A percentile compares a stretch with the other conserved stretches of the same genome.
Evolutionary conservation across 1,140 invertebrate genomes (phyloP).

Genomic region (Papilio polytes): DNA sequence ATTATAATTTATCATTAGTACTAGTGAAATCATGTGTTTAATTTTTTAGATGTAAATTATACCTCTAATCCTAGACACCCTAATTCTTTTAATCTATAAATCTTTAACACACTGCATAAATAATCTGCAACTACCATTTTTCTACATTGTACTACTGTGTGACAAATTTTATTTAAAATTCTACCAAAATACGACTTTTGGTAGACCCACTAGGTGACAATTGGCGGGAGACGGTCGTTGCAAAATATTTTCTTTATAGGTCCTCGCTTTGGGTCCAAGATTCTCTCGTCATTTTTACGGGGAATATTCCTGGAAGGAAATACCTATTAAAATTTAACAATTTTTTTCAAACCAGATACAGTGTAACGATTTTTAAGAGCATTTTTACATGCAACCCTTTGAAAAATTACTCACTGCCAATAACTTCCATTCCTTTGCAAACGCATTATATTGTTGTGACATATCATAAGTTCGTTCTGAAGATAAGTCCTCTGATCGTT

Average conservation of each 20-base stretch:
- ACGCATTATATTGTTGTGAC: conserved; percentile 76
- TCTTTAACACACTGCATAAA: not conserved
- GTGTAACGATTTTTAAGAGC: conserved; percentile 32
- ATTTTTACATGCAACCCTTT: not conserved
- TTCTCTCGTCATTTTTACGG: conserved; percentile 72
- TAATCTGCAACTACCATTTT: not conserved
- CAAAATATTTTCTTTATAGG: conserved; percentile 76
- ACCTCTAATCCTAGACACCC: not conserved
- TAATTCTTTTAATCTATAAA: not conserved
- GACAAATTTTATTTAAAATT: not conserved
- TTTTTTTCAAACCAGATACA: not conserved
- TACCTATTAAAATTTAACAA: conserved; percentile 26
- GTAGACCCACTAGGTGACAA: conserved; percentile 60
- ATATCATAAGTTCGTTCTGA: conserved; percentile 78
- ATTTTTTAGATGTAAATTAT: not conserved
- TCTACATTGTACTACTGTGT: conserved; percentile 1
- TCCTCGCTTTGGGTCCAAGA: conserved; percentile 79
- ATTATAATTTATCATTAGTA: not conserved
- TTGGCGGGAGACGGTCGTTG: conserved; percentile 71
- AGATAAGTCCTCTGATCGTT: conserved; percentile 77
- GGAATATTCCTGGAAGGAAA: conserved; percentile 69
- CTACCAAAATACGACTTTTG: not conserved
- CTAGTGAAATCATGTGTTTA: not conserved
- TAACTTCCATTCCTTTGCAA: conserved; percentile 70
- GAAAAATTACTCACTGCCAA: conserved; percentile 75